Conservation (phyloP, 2,113 vertebrate species). For the Strigops habroptila region DNA sequence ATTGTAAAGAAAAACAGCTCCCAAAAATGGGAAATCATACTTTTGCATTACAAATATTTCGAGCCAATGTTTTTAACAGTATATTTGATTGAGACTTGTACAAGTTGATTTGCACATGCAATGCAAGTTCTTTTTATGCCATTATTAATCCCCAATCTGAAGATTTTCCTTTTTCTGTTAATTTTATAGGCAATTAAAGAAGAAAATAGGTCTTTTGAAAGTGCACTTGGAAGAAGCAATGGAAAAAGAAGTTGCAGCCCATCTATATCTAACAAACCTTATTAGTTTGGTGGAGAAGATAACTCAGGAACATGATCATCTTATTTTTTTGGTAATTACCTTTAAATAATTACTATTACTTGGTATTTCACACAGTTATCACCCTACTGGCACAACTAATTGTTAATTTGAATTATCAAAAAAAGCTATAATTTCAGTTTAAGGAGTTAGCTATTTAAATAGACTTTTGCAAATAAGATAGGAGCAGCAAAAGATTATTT, state of each 20-base stretch:
- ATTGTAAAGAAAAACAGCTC: background rate
- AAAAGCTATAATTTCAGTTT: background rate
- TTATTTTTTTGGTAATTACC: slow-evolving; percentile 80
- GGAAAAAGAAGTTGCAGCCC: slow-evolving; percentile 78
- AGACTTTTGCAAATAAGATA: background rate
- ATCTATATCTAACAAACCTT: slow-evolving; percentile 80
- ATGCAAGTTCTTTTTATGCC: background rate
- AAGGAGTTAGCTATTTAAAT: background rate
- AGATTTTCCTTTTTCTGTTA: background rate
- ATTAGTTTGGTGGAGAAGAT: slow-evolving; percentile 80
- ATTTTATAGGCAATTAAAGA: slow-evolving; percentile 77
- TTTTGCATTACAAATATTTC: background rate
- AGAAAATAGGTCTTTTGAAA: slow-evolving; percentile 76
- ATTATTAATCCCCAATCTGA: background rate
- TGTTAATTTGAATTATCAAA: background rate
- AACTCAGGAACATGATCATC: slow-evolving; percentile 82
- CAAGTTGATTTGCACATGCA: background rate
- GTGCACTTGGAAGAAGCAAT: slow-evolving; percentile 77
- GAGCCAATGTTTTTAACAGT: background rate
- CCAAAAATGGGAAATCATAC: background rate
- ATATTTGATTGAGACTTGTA: background rate
- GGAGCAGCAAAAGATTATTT: background rate
- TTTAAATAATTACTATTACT: background rate
- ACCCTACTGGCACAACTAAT: background rate
- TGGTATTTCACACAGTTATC: background rate